Evolutionary conservation across 2,797 vertebrate species (phyloP), one percentile per base, ranked within the genome.

Genomic region (Lagocephalus sceleratus): DNA sequence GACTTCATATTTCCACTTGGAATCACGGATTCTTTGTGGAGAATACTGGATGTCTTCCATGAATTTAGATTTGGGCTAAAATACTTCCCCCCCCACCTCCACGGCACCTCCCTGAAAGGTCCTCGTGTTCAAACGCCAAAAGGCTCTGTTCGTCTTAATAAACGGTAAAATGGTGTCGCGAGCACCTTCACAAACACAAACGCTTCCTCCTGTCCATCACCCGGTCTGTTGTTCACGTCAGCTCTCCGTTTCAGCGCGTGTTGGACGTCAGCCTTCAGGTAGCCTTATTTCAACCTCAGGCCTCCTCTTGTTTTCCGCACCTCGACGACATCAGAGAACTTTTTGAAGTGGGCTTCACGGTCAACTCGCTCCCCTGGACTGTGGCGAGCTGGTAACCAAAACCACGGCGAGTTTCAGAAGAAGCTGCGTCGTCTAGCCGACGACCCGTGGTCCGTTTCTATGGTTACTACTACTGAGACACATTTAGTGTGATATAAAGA

Each of bases 241-340:
- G 15, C 25, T 52, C 25, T 42, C 40, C 5, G 35, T 55, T 57
- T 67, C 46, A 43, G 52, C 22, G 12, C 42, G 63, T 60, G 17
- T 26, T 54, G 44, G 19, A 19, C 44, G 43, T 56, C 39, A 66
- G 55, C 59, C 50, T 66, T 67, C 63, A 58, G 20, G 58, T 63
- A 68, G 71, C 71, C 68, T 76, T 74, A 66, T 53, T 51, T 63
- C 47, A 47, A 57, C 51, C 47, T 42, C 46, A 35, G 47, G 14
- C 60, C 32, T 43, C 7, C 46, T 15, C 21, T 47, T 60, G 53
- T 32, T 43, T 56, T 63, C 39, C 41, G 29, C 44, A 49, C 16
- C 49, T 35, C 57, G 22, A 39, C 25, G 48, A 42, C 15, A 1
- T 29, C 48, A 50, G 51, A 62, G 52, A 38, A 38, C 11, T 21